Percentiles rank a stretch among this genome's conserved stretches.
Evolutionary conservation across 2,113 vertebrate genomes (phyloP).

Genomic region (Aptenodytes forsteri): DNA sequence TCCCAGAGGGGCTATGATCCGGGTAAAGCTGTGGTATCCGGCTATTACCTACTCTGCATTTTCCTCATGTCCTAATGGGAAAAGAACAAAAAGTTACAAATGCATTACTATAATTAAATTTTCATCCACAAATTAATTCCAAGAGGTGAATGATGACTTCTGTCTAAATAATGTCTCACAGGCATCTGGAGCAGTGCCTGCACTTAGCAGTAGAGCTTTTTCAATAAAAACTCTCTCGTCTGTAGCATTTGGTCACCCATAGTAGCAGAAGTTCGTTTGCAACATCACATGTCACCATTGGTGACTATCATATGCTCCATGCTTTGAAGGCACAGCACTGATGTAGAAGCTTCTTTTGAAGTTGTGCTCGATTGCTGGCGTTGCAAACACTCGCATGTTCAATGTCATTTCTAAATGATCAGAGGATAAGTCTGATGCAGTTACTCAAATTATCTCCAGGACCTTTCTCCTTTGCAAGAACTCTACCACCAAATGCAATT

Average conservation of each 20-base stretch:
- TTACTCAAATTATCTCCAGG: background rate
- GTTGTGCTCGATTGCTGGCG: background rate
- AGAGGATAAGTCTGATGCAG: background rate
- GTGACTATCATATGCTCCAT: background rate
- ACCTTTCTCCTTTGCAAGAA: background rate
- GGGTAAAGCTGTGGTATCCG: background rate
- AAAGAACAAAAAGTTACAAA: slow-evolving; percentile 4
- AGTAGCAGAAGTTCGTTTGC: background rate
- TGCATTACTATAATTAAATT: background rate
- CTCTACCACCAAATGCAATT: background rate
- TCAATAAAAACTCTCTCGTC: background rate
- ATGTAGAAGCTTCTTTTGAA: background rate
- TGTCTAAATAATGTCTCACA: background rate
- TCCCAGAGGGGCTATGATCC: background rate
- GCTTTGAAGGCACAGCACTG: background rate
- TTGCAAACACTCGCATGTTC: background rate
- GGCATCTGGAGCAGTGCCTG: background rate
- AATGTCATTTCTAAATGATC: background rate
- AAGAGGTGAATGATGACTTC: background rate
- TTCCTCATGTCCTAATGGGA: background rate
- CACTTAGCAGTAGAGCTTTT: background rate
- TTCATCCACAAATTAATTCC: slow-evolving; percentile 19
- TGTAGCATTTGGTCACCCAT: background rate
- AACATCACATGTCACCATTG: background rate
- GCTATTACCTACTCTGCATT: background rate